Conservation (phyloP, 2,113 vertebrate genomes). For the Garra rufa region DNA sequence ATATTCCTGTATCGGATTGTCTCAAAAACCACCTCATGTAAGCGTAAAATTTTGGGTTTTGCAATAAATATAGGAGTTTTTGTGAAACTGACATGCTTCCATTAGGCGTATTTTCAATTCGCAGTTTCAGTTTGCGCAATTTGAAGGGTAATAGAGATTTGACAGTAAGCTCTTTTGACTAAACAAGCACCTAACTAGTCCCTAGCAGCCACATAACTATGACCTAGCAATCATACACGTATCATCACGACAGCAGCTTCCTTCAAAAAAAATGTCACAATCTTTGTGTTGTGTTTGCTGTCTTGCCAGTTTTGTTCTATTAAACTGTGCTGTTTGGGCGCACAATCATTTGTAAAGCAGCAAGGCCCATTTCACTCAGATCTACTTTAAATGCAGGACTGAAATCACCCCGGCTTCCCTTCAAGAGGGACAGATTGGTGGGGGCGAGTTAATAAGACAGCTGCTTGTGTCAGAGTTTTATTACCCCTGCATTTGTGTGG, state of each 20-base stretch:
- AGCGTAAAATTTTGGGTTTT: too few species aligned
- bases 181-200: background rate
- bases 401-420: conserved; percentile 4
- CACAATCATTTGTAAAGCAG: background rate
- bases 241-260: background rate
- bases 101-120: too few species aligned
- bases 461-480: conserved; percentile 51
- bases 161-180: background rate
- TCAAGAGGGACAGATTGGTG: conserved; percentile 1
- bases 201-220: background rate
- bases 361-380: conserved; percentile 23
- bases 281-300: background rate
- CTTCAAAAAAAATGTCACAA: background rate
- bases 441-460: conserved; percentile 46
- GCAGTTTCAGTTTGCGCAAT: too few species aligned
- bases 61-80: too few species aligned
- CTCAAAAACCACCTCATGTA: too few species aligned
- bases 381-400: conserved; percentile 32
- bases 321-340: background rate
- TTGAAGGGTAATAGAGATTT: too few species aligned
- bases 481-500: conserved; percentile 49
- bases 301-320: background rate
- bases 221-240: background rate
- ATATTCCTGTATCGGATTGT: too few species aligned
- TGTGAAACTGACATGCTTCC: too few species aligned